These are phyloP conservation scores for Scelioninae gen. 1 DNA, from an alignment of 2,888 invertebrate genomes.

Conservation along the genomic window DNA sequence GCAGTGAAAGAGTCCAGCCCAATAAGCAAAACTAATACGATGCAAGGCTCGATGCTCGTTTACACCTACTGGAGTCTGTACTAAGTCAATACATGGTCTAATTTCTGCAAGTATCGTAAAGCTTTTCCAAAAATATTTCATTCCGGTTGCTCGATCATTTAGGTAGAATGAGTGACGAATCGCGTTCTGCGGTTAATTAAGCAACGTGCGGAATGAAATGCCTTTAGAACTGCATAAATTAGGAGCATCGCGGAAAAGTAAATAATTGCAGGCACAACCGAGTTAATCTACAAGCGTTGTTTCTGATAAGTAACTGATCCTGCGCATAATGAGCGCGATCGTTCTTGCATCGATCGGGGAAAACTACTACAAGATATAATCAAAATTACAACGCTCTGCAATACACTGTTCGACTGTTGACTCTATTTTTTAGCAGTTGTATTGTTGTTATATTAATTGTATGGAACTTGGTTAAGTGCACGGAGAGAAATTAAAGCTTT, in stretches of 20 bases:
- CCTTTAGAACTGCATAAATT: conserved; percentile 81
- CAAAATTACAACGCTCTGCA: conserved; percentile 67
- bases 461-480: no score
- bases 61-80: conserved; percentile 83
- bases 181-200: no score
- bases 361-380: conserved; percentile 67
- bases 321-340: conserved; percentile 72
- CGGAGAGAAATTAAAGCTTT: no score
- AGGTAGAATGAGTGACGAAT: no score
- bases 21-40: conserved; percentile 85
- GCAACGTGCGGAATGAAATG: conserved; percentile 76
- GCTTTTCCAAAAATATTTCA: conserved; percentile 79
- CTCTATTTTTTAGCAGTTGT: no score
- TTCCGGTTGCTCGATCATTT: conserved; percentile 46
- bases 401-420: conserved; percentile 65
- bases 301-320: conserved; percentile 62
- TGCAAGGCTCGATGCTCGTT: conserved; percentile 85
- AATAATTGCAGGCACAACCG: conserved; percentile 84
- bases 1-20: conserved; percentile 85
- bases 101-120: conserved; percentile 77
- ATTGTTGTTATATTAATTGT: no score
- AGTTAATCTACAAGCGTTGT: conserved; percentile 80
- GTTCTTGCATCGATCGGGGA: conserved; percentile 69
- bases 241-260: conserved; percentile 83
- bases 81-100: conserved; percentile 83